Percentiles rank a stretch among this genome's conserved stretches.
phyloP scores from a whole-genome alignment of 1,140 invertebrate species.

The Leptinotarsa undecemlineata region DNA sequence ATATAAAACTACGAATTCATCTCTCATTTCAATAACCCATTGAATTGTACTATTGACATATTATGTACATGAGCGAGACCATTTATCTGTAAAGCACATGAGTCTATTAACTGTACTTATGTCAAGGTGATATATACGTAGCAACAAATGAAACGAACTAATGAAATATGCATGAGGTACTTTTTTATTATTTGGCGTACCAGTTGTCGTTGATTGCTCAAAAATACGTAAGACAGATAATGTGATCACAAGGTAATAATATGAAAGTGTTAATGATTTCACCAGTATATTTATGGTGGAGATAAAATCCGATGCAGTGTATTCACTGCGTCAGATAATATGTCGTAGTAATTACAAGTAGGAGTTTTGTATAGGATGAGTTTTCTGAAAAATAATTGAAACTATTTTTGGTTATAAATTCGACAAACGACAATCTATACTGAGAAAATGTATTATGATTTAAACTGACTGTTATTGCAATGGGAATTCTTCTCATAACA shows the following conservation, averaged over 20 bases:
- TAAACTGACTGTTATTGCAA: no score
- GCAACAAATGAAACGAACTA: slow-evolving; percentile 3
- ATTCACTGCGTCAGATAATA: no score
- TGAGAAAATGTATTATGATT: no score
- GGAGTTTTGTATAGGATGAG: no score
- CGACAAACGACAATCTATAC: no score
- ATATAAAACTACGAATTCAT: background rate
- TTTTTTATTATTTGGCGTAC: slow-evolving; percentile 1
- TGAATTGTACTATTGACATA: background rate
- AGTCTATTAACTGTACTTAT: background rate
- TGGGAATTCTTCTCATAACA: no score
- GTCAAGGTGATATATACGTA: slow-evolving; percentile 5
- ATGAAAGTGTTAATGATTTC: background rate
- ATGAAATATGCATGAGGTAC: background rate
- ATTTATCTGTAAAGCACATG: background rate
- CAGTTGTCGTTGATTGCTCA: background rate
- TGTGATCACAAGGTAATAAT: background rate
- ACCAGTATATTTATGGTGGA: background rate
- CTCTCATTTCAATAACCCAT: background rate
- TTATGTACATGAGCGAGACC: background rate
- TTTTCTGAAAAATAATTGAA: no score
- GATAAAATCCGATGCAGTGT: no score
- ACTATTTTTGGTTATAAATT: no score
- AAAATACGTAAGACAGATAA: slow-evolving; percentile 6
- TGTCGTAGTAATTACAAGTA: no score